Evolutionary conservation across 1,140 invertebrate species (phyloP), one percentile per base, ranked within the genome.

Genomic region (Oscheius sp.): DNA sequence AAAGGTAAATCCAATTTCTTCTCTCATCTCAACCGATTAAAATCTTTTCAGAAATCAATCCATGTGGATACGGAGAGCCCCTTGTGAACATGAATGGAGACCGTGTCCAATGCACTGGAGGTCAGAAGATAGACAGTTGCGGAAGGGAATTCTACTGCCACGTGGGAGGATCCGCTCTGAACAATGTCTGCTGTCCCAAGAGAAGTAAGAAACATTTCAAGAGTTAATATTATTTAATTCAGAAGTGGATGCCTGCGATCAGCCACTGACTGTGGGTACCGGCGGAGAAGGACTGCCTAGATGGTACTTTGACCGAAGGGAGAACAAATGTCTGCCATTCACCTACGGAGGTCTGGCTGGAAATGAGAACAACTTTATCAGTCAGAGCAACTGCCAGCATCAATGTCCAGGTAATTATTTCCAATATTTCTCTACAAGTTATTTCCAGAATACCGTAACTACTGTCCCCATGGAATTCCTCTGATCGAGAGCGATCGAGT

Each of bases 391-490:
- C 59, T 79, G 74, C 61, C 42, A 79, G 45, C 55, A 80, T n/a
- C 62, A 55, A 1, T 80, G 79, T 62, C 79, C 79, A 13, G 78
- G 78, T 79, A 32, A 18, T 3, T 67, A 23, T 3, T 0, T 63
- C 31, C 0, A 34, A 1, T 18, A 7, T n/a, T 26, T 32, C 15
- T 10, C 10, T 32, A 1, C 31, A 66, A 34, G 4, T n/a, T 52
- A 36, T 31, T 42, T 80, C 66, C 34, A 82, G 79, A 61, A 13
- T 77, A 81, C 59, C 78, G 81, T 26, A 73, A 68, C 32, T 83
- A 76, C 52, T 83, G 82, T 71, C 82, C 82, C 23, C 82, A 83
- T 49, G 82, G 82, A 26, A 68, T 79, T 55, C 82, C 82, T 15
- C 63, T 79, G 45, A 64, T 81, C 10, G 79, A 81, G 38, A 34